Conservation (phyloP, 1,140 invertebrate species). For the Drosophila trapezifrons region DNA sequence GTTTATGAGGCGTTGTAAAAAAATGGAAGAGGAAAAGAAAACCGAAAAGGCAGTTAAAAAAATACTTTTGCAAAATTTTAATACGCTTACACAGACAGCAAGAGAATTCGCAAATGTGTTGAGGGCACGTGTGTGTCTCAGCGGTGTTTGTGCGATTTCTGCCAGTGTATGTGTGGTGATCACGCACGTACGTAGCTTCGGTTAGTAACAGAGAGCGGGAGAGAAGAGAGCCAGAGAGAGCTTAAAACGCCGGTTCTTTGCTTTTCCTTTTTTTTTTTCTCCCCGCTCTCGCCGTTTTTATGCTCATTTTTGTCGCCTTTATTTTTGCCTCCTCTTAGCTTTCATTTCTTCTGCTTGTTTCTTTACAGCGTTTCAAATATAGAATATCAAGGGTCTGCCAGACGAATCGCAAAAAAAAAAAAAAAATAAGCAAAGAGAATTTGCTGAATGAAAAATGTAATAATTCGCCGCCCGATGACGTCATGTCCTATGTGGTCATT, state of each 20-base stretch:
- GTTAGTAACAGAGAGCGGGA: constrained; percentile 69
- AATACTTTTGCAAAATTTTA: constrained; percentile 74
- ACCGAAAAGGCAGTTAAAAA: constrained; percentile 39
- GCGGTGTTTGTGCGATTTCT: constrained; percentile 30
- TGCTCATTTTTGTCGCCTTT: constrained; percentile 56
- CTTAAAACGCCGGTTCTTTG: constrained; percentile 77
- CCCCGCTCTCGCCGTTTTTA: constrained; percentile 22
- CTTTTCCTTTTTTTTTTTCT: constrained; percentile 64
- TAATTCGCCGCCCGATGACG: constrained; percentile 61
- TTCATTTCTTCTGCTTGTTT: constrained; percentile 58
- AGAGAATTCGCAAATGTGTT: constrained; percentile 77
- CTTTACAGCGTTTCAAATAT: constrained; percentile 81
- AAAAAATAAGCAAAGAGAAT: constrained; percentile 22
- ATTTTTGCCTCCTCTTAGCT: constrained; percentile 42
- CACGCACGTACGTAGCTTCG: constrained; percentile 68
- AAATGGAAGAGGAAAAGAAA: constrained; percentile 33
- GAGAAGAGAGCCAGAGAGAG: constrained; percentile 34
- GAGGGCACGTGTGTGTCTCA: constrained; percentile 78
- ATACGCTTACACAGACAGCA: constrained; percentile 38
- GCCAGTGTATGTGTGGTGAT: constrained; percentile 55
- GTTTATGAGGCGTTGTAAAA: constrained; percentile 74
- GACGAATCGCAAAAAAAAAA: constrained; percentile 45
- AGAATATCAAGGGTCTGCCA: constrained; percentile 80
- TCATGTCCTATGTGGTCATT: constrained; percentile 76
- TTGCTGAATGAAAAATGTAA: constrained; percentile 56